Evolutionary conservation across 2,113 vertebrate genomes (phyloP).

Genomic region (Podarcis raffonei): DNA sequence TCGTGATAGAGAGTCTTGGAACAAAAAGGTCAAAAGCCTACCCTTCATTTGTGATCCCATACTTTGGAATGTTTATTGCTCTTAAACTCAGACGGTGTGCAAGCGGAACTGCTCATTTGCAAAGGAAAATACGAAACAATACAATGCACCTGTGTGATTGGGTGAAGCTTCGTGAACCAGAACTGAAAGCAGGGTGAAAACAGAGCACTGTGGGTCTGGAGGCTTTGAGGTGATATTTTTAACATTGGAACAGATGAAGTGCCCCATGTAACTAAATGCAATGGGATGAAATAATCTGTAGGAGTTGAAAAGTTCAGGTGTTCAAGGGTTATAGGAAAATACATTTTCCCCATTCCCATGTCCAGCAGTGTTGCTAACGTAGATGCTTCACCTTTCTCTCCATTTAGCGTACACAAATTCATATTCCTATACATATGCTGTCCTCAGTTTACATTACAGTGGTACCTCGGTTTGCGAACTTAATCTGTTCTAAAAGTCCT

Average conservation of each 20-base stretch:
- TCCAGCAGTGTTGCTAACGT: neutral
- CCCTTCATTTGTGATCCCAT: neutral
- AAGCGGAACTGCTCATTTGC: neutral
- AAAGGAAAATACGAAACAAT: neutral
- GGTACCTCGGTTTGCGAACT: too few species aligned
- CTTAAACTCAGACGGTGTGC: neutral
- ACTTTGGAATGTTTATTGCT: constrained; percentile 8
- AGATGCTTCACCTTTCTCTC: constrained; percentile 7
- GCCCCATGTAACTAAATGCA: neutral
- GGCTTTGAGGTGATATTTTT: neutral
- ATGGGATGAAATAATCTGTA: constrained; percentile 14
- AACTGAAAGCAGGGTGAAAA: neutral
- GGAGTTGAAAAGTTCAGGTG: neutral
- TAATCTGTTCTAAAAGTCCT: too few species aligned
- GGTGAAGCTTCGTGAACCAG: constrained; percentile 1
- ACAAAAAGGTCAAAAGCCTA: neutral
- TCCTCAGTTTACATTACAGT: neutral
- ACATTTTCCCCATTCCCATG: neutral
- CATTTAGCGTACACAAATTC: neutral
- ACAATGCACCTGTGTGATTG: neutral
- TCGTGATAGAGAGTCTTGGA: constrained; percentile 12
- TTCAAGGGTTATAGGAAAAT: neutral
- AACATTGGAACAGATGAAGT: constrained; percentile 1
- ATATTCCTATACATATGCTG: neutral
- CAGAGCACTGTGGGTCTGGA: neutral